Percentiles rank a stretch among this genome's conserved stretches.
Conservation (phyloP, 2,113 vertebrate genomes). For the Rhea americana region DNA sequence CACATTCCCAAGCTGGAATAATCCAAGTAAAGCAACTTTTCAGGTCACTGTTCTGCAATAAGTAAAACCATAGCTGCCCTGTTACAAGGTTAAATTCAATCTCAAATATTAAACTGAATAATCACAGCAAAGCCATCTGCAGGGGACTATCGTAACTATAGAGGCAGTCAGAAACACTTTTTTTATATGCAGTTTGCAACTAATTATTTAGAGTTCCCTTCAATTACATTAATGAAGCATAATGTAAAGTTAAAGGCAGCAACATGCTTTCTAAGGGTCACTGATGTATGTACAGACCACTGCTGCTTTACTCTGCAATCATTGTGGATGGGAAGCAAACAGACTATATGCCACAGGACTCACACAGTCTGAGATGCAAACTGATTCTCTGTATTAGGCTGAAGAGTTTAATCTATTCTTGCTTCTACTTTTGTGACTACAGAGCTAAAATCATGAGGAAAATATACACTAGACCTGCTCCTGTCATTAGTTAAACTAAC, state of each 20-base stretch:
- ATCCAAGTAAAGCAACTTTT: neutral
- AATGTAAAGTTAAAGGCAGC: neutral
- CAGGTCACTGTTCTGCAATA: neutral
- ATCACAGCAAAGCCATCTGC: neutral
- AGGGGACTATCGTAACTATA: neutral
- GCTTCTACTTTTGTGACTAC: neutral
- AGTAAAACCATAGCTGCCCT: neutral
- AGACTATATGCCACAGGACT: neutral
- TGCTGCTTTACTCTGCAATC: fast-evolving
- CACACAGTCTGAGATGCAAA: neutral
- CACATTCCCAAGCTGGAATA: neutral
- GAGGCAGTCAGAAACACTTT: neutral
- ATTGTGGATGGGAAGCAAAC: neutral
- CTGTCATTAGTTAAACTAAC: fast-evolving
- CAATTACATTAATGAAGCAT: neutral
- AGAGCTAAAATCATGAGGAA: neutral
- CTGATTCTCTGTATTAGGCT: neutral
- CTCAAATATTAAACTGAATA: neutral
- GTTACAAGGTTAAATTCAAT: neutral
- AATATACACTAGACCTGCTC: neutral
- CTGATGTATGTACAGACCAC: neutral
- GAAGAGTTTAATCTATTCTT: neutral
- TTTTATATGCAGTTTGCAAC: neutral
- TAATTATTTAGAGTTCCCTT: neutral
- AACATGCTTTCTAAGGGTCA: neutral